Percentiles rank a stretch among this genome's conserved stretches.
phyloP scores from a whole-genome alignment of 1,140 invertebrate species.

The Drosophila serrata region DNA sequence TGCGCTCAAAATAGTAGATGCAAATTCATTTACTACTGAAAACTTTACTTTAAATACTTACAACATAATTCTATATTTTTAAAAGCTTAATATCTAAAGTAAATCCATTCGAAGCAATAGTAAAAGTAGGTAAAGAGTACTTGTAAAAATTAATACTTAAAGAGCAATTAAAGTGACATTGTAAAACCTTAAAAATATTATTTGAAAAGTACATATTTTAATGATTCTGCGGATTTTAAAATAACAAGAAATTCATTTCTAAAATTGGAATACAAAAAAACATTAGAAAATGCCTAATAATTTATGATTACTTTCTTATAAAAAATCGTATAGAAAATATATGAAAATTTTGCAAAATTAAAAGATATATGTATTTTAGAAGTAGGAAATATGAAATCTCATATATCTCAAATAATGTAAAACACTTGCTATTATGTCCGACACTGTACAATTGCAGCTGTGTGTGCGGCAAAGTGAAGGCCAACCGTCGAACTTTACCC shows the following conservation, averaged over 20 bases:
- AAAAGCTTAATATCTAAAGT: too few relatives aligned
- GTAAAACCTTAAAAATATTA: too few relatives aligned
- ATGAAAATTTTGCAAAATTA: not conserved
- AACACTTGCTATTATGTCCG: not conserved
- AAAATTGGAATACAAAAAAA: too few relatives aligned
- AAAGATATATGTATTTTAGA: not conserved
- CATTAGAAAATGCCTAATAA: too few relatives aligned
- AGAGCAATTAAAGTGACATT: too few relatives aligned
- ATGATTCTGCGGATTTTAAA: too few relatives aligned
- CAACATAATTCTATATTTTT: too few relatives aligned
- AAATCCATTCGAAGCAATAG: too few relatives aligned
- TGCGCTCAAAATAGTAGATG: conserved; percentile 13
- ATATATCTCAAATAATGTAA: not conserved
- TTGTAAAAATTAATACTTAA: too few relatives aligned
- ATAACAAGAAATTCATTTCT: too few relatives aligned
- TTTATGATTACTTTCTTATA: not conserved
- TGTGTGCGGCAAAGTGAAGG: conserved; percentile 71
- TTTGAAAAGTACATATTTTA: too few relatives aligned
- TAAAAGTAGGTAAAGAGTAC: too few relatives aligned
- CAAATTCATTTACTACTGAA: conserved; percentile 10
- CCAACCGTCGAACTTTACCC: conserved; percentile 82
- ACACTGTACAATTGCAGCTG: conserved; percentile 41
- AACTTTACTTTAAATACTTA: not conserved
- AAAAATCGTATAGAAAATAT: not conserved
- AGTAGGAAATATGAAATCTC: not conserved